Conservation (phyloP, 1,140 invertebrate species). For the Tetranychus urticae region DNA sequence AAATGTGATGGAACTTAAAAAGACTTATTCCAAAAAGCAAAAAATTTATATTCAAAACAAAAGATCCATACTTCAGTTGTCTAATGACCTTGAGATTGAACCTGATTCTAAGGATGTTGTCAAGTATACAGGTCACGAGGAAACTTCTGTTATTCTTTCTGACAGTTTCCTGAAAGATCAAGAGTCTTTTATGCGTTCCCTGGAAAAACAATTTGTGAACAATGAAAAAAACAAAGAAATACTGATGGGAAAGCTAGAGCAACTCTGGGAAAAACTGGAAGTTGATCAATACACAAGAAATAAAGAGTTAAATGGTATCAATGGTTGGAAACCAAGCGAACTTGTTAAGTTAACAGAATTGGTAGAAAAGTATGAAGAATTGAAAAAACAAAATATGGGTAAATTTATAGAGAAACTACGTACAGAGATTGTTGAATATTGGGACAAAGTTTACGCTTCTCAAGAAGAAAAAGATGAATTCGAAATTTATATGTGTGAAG, state of each 20-base stretch:
- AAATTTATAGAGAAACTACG: constrained; percentile 41
- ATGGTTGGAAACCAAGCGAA: constrained; percentile 19
- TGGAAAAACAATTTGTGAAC: neutral
- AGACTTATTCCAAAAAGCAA: neutral
- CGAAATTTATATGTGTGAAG: constrained; percentile 27
- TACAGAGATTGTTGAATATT: constrained; percentile 36
- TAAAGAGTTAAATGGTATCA: constrained; percentile 19
- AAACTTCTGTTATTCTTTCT: neutral
- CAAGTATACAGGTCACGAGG: neutral
- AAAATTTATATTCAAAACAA: constrained; percentile 15
- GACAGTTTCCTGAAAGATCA: neutral
- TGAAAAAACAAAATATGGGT: constrained; percentile 36
- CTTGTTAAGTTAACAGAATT: constrained; percentile 26
- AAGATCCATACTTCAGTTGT: constrained; percentile 8
- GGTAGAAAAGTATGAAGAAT: constrained; percentile 32
- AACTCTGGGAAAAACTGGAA: constrained; percentile 35
- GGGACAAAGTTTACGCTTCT: constrained; percentile 42
- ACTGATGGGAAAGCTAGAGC: constrained; percentile 16
- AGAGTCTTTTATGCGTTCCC: neutral
- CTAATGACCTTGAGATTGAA: neutral
- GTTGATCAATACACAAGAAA: constrained; percentile 26
- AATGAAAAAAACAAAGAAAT: neutral
- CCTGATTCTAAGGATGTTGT: neutral
- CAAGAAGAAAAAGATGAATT: constrained; percentile 34
- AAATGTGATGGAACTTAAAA: neutral